Evolutionary conservation across 1,140 invertebrate genomes (phyloP), one percentile per base, ranked within the genome.

Genomic region (Bilobella aurantiaca): DNA sequence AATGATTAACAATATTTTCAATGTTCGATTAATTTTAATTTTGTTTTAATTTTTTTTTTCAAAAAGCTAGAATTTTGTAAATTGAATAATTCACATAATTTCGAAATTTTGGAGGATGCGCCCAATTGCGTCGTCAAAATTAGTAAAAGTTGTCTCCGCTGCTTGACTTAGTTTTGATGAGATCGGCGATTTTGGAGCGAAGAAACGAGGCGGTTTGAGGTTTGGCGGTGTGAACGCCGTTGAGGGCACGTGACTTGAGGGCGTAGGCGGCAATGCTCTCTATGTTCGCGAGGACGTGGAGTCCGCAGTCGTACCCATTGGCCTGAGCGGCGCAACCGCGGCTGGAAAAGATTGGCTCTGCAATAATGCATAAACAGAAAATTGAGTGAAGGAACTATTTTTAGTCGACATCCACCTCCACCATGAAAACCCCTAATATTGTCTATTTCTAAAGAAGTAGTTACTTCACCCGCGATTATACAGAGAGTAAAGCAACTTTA

Each of bases 271-370:
- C 58, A 59, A 59, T 59, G 3, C 5, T 3, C 25, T 34, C 29
- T 30, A 34, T 34, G 25, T 59, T 59, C 18, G 31, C 58, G 18
- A 59, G 58, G 18, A 34, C 32, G 28, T 59, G 58, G 16, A 59
- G 12, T 5, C 58, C 58, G 28, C 58, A 59, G 28, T 59, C 58
- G 25, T 59, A 30, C 28, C 58, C 58, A 29, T 59, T 59, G 23
- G 8, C 58, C 23, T 59, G 58, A 5, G 12, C 32, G n/a, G 16
- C 23, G 28, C 58, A 59, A 8, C 49, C 49, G 5, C 49, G 12
- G 49, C 14, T 18, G 5, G 12, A 23, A 23, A 53, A 53, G 21
- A 23, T 23, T 3, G 49, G 49, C 21, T 12, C 49, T 53, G 49
- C 14, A 53, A 53, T 3, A 53, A 53, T 23, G n/a, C 8, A 42